Conservation (phyloP, 2,888 invertebrate genomes). For the Trachelus tabidus region DNA sequence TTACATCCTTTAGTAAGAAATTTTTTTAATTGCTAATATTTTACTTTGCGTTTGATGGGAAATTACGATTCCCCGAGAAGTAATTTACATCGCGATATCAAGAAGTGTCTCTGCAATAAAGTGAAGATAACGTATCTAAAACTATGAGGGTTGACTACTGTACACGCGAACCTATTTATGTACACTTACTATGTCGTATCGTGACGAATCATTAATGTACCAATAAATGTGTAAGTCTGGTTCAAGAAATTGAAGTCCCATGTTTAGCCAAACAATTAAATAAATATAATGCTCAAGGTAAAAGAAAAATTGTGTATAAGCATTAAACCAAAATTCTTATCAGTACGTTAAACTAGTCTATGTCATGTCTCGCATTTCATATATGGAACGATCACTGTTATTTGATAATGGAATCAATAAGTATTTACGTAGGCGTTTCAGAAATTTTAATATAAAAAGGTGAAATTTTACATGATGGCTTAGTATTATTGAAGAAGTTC, state of each 20-base stretch:
- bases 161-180: not conserved
- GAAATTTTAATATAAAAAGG: not conserved
- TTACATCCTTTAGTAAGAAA: not conserved
- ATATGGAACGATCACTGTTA: not conserved
- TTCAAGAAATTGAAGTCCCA: not conserved
- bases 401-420: not conserved
- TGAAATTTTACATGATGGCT: not conserved
- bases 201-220: not conserved
- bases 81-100: not conserved
- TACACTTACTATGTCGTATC: no score
- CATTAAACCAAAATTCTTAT: not conserved
- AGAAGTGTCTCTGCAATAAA: not conserved
- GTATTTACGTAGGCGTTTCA: not conserved
- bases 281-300: not conserved
- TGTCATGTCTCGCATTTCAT: not conserved
- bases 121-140: not conserved
- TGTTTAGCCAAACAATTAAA: not conserved
- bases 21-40: not conserved
- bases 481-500: not conserved
- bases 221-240: not conserved
- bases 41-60: not conserved
- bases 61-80: not conserved
- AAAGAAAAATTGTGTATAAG: not conserved
- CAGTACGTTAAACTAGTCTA: not conserved
- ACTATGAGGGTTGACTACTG: not conserved